phyloP scores from a whole-genome alignment of 2,113 vertebrate species.

The Megaleporinus macrocephalus region DNA sequence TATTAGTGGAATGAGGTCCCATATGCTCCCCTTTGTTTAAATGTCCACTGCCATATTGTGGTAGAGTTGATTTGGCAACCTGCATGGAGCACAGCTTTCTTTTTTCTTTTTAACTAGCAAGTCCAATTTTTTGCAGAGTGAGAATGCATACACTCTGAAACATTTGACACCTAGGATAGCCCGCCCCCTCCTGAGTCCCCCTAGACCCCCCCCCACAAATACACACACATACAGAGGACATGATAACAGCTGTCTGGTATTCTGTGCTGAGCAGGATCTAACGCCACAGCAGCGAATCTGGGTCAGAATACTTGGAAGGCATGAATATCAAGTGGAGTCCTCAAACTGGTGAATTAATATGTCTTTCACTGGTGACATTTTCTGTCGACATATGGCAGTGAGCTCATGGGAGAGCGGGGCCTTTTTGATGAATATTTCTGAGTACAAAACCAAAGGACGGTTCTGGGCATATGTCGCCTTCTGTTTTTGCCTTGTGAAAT shows the following conservation, averaged over 20 bases:
- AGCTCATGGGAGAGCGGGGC: slow-evolving; percentile 89
- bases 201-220: neutral
- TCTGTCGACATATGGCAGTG: slow-evolving; percentile 91
- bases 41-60: slow-evolving; percentile 88
- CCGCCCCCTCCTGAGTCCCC: neutral
- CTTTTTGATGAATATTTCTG: slow-evolving; percentile 95
- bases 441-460: slow-evolving; percentile 88
- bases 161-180: slow-evolving; percentile 27
- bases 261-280: slow-evolving; percentile 84
- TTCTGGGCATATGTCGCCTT: slow-evolving; percentile 87
- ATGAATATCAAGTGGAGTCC: slow-evolving; percentile 94
- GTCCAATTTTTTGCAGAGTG: slow-evolving; percentile 72
- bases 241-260: slow-evolving; percentile 88
- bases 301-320: slow-evolving; percentile 89
- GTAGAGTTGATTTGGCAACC: slow-evolving; percentile 84
- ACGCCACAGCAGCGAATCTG: slow-evolving; percentile 83
- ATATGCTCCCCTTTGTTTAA: slow-evolving; percentile 89
- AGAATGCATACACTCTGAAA: slow-evolving; percentile 74
- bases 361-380: slow-evolving; percentile 99
- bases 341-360: slow-evolving; percentile 95
- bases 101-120: slow-evolving; percentile 69
- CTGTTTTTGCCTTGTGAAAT: slow-evolving; percentile 94
- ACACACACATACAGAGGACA: slow-evolving; percentile 62
- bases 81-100: slow-evolving; percentile 86
- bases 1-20: slow-evolving; percentile 78